Evolutionary conservation across 2,888 invertebrate species (phyloP), one percentile per base, ranked within the genome.

Genomic region (Congeria kusceri): DNA sequence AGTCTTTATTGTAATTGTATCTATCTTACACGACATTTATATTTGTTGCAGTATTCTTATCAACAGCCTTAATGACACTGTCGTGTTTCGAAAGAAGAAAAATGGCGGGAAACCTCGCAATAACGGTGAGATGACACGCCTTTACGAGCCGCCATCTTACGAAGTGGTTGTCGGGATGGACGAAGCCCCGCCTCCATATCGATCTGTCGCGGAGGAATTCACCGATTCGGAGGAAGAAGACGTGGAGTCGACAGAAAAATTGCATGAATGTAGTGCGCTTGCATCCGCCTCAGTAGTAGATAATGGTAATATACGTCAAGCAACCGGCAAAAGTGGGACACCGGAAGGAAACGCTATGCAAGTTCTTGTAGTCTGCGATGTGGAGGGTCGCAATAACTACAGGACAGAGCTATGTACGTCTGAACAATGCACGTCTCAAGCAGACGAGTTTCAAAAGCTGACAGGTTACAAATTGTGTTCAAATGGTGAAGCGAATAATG

Each of bases 61-160:
- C n/a, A 74, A 44, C 13, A 27, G 28, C 5, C 59, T 53, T 23
- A 80, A 67, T 46, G 71, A 79, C 49, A 74, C 66, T 4, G 83
- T 83, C n/a, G 67, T 77, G 56, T 80, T 74, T 46, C 73, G 66
- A 61, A 69, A 69, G 64, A 70, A 59, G 32, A 67, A 62, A 47
- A 72, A 72, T 46, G 58, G 64, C 13, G 71, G 64, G 20, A 53
- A 53, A 53, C 53, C 13, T 20, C 20, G 53, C 1, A 77, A 74
- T 23, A 81, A 79, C 28, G 63, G 77, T 0, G 83, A 84, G 15
- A 56, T 83, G 11, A 67, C 84, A 9, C 70, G 84, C 20, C 67
- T 84, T 2, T 86, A 86, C 64, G 87, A 86, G 23, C 88, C 90
- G 23, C 90, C 90, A 27, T 85, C 88, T 1, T 89, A 89, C 64